phyloP scores from a whole-genome alignment of 2,888 invertebrate genomes.

The Isoperla grammatica region DNA sequence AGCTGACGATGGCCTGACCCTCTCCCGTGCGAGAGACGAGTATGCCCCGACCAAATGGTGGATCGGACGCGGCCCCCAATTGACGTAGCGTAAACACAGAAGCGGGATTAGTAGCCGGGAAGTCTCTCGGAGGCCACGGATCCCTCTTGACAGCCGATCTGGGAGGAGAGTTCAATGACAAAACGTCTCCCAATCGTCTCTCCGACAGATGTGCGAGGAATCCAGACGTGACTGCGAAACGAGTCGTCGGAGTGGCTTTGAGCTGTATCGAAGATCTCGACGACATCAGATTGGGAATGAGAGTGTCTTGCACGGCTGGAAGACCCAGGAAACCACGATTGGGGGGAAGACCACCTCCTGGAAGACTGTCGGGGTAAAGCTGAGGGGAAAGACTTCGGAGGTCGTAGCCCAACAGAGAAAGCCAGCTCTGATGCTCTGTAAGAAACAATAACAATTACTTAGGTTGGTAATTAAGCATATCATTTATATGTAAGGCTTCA shows the following conservation, averaged over 20 bases:
- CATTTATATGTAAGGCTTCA: no score
- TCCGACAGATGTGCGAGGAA: slow-evolving; percentile 76
- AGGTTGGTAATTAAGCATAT: no score
- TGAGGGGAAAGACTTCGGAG: slow-evolving; percentile 82
- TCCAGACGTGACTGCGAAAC: slow-evolving; percentile 71
- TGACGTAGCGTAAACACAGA: slow-evolving; percentile 31
- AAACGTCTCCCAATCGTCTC: slow-evolving; percentile 63
- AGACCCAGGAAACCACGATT: slow-evolving; percentile 44
- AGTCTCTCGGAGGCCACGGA: slow-evolving; percentile 54
- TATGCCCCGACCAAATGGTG: slow-evolving; percentile 77
- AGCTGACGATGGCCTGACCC: slow-evolving; percentile 69
- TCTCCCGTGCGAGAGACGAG: slow-evolving; percentile 74
- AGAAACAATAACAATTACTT: slow-evolving; percentile 33
- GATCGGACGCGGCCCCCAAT: slow-evolving; percentile 72
- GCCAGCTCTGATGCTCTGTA: slow-evolving; percentile 81
- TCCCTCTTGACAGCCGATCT: slow-evolving; percentile 75
- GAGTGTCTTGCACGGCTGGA: slow-evolving; percentile 21
- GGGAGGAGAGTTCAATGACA: slow-evolving; percentile 52
- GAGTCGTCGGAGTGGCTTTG: slow-evolving; percentile 7
- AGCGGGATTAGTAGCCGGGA: slow-evolving; percentile 62
- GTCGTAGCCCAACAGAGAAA: slow-evolving; percentile 78
- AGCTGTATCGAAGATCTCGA: slow-evolving; percentile 25
- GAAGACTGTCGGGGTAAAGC: slow-evolving; percentile 64
- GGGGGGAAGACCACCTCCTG: slow-evolving; percentile 39
- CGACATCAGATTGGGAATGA: slow-evolving; percentile 26